Conservation (phyloP, 2,113 vertebrate genomes). For the Plecturocebus donacophilus region DNA sequence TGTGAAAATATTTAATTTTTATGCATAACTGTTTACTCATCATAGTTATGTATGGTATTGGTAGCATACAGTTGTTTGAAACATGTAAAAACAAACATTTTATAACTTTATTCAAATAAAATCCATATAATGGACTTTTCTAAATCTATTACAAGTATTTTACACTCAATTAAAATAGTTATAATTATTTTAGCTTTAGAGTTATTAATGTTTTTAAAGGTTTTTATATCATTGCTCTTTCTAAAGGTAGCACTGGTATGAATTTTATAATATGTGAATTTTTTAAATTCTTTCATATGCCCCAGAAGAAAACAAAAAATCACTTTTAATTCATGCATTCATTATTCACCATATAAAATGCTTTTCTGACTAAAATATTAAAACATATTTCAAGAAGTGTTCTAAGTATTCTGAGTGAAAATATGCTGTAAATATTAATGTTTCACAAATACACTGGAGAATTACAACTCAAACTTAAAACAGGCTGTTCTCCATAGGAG, state of each 20-base stretch:
- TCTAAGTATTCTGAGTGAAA: not conserved
- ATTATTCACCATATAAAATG: not conserved
- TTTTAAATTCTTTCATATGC: not conserved
- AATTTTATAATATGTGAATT: not conserved
- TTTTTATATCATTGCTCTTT: slow-evolving; percentile 43
- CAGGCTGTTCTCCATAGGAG: not conserved
- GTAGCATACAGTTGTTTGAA: not conserved
- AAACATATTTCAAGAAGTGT: not conserved
- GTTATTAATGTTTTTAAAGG: not conserved
- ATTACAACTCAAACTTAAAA: not conserved
- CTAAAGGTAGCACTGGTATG: not conserved
- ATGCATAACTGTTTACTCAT: not conserved
- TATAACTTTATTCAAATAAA: not conserved
- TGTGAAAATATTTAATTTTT: not conserved
- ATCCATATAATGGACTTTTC: not conserved
- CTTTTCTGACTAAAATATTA: slow-evolving; percentile 6
- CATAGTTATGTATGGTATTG: not conserved
- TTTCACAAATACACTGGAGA: not conserved
- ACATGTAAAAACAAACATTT: not conserved
- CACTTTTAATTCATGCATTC: not conserved
- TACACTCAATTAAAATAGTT: not conserved
- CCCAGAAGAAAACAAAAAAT: not conserved
- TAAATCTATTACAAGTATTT: not conserved
- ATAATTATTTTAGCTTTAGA: not conserved
- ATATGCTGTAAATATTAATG: not conserved